Evolutionary conservation across 2,888 invertebrate genomes (phyloP).

Genomic region (Pteria penguin): DNA sequence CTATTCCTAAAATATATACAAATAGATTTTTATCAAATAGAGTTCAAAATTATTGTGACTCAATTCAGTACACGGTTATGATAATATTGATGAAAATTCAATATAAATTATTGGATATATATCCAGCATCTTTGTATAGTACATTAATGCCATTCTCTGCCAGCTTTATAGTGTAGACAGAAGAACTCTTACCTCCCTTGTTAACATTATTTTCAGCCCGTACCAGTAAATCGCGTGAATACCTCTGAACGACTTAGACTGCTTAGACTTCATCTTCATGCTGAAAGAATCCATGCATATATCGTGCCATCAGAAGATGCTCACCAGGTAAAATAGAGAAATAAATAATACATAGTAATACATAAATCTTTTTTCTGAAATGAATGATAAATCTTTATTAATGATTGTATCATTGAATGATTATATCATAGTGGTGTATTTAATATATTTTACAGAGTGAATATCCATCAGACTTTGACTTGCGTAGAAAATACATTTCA

Average conservation of each 20-base stretch:
- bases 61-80: no score
- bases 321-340: constrained; percentile 65
- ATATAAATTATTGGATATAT: no score
- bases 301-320: constrained; percentile 72
- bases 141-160: neutral
- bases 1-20: no score
- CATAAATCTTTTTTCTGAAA: neutral
- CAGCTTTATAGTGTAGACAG: neutral
- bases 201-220: constrained; percentile 38
- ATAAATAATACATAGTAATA: neutral
- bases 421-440: neutral
- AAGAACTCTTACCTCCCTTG: no score
- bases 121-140: neutral
- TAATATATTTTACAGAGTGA: constrained; percentile 84
- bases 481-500: constrained; percentile 88
- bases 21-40: no score
- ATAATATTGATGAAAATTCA: no score
- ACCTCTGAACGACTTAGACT: constrained; percentile 59
- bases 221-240: constrained; percentile 55
- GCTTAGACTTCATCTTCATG: constrained; percentile 60
- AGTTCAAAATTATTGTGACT: no score
- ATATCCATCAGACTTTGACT: constrained; percentile 87
- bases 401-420: no score
- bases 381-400: no score
- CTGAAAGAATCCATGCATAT: constrained; percentile 60